Evolutionary conservation across 2,888 invertebrate genomes (phyloP).

Genomic region (Torymus auratus): DNA sequence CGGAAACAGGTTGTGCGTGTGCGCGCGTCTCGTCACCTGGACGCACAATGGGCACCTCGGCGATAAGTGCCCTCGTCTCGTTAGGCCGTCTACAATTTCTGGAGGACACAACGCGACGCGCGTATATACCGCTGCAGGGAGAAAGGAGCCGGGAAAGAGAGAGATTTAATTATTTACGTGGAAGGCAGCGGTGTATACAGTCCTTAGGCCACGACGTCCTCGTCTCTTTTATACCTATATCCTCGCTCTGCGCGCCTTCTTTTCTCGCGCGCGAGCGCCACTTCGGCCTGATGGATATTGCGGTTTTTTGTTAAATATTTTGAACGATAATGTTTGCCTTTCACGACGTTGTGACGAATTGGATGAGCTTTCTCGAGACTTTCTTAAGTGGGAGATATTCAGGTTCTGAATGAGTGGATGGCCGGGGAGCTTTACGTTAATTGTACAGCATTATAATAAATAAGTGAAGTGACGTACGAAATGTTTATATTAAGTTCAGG

Average conservation of each 20-base stretch:
- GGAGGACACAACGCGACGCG: conserved; percentile 1
- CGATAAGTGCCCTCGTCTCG: conserved; percentile 47
- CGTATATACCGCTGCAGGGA: no score
- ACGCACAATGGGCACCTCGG: conserved; percentile 25
- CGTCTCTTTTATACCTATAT: neutral
- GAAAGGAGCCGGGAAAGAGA: neutral
- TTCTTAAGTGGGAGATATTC: neutral
- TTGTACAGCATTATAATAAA: no score
- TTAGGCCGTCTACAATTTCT: conserved; percentile 33
- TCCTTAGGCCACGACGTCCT: neutral
- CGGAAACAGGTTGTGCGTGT: conserved; percentile 8
- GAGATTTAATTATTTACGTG: conserved; percentile 49
- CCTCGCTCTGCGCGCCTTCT: neutral
- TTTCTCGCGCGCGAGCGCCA: neutral
- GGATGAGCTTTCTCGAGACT: neutral
- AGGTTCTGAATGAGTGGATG: neutral
- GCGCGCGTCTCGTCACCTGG: conserved; percentile 30
- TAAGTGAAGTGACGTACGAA: no score
- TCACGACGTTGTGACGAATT: neutral
- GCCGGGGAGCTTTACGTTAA: neutral
- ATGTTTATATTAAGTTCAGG: no score
- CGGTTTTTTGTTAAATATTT: conserved; percentile 32
- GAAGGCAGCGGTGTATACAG: neutral
- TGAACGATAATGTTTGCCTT: conserved; percentile 21
- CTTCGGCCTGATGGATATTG: conserved; percentile 26